Percentiles rank a stretch among this genome's conserved stretches.
Conservation (phyloP, 2,888 invertebrate species). For the Pseudococcus jackbeardsleyi region DNA sequence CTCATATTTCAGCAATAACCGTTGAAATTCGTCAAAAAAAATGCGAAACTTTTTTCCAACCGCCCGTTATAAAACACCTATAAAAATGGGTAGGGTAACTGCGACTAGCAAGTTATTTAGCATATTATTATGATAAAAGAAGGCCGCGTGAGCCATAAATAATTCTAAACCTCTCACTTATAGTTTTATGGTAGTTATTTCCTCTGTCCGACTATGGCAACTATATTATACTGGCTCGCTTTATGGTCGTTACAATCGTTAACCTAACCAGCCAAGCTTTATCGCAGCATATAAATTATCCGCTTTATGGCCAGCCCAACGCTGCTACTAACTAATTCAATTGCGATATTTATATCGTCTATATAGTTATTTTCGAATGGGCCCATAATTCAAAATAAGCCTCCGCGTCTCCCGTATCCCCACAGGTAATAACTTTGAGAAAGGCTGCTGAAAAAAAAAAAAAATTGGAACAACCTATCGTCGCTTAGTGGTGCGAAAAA, state of each 20-base stretch:
- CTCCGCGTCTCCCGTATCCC: conserved; percentile 38
- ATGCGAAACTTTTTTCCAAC: conserved; percentile 65
- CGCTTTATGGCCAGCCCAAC: conserved; percentile 65
- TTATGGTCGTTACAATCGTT: conserved; percentile 65
- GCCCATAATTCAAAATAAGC: conserved; percentile 65
- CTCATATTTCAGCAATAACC: conserved; percentile 58
- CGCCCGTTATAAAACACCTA: conserved; percentile 65
- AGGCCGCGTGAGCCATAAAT: conserved; percentile 64
- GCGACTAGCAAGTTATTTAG: conserved; percentile 65
- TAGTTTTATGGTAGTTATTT: conserved; percentile 65
- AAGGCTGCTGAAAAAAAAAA: conserved; percentile 55
- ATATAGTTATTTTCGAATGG: conserved; percentile 65
- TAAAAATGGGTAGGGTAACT: conserved; percentile 65
- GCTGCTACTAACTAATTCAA: conserved; percentile 65
- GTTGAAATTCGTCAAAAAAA: conserved; percentile 63
- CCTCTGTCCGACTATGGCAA: conserved; percentile 65
- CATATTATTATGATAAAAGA: conserved; percentile 65
- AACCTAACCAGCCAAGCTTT: conserved; percentile 65
- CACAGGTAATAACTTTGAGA: conserved; percentile 41
- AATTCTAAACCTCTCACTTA: conserved; percentile 65
- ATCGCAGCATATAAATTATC: conserved; percentile 65
- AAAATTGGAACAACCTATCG: conserved; percentile 62
- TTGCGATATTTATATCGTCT: conserved; percentile 65
- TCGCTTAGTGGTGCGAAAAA: conserved; percentile 64
- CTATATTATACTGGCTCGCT: conserved; percentile 65